Evolutionary conservation across 2,797 vertebrate species (phyloP).

Genomic region (Malurus splendens): DNA sequence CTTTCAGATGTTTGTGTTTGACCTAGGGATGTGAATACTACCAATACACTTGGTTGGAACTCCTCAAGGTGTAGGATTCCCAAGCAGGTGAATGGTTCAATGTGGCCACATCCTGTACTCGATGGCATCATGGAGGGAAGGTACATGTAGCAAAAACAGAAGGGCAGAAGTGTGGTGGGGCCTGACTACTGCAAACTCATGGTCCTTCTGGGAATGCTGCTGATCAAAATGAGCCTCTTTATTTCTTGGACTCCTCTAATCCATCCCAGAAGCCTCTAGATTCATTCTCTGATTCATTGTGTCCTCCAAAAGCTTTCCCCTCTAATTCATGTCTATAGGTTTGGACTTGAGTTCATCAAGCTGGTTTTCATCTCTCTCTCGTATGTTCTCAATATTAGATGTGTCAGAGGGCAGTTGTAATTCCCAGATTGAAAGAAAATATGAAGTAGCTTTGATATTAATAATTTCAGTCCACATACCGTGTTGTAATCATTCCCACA

Average conservation of each 20-base stretch:
- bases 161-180: not conserved
- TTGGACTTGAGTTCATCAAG: not conserved
- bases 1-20: not conserved
- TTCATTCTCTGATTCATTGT: not conserved
- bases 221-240: not conserved
- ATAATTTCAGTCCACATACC: not conserved
- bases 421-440: not conserved
- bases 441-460: not conserved
- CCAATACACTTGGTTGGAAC: not conserved
- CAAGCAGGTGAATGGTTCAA: not conserved
- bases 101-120: not conserved
- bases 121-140: not conserved
- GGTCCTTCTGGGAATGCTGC: not conserved
- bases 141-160: not conserved
- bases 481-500: not conserved
- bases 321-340: not conserved
- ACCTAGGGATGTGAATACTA: not conserved
- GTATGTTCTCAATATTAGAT: not conserved
- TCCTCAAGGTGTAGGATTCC: not conserved
- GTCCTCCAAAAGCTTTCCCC: not conserved
- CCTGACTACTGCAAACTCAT: not conserved
- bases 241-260: not conserved
- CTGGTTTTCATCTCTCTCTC: not conserved
- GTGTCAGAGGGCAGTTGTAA: constrained; percentile 19
- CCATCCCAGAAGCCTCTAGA: not conserved